Evolutionary conservation across 2,888 invertebrate genomes (phyloP).

Genomic region (Drosophila mettleri): DNA sequence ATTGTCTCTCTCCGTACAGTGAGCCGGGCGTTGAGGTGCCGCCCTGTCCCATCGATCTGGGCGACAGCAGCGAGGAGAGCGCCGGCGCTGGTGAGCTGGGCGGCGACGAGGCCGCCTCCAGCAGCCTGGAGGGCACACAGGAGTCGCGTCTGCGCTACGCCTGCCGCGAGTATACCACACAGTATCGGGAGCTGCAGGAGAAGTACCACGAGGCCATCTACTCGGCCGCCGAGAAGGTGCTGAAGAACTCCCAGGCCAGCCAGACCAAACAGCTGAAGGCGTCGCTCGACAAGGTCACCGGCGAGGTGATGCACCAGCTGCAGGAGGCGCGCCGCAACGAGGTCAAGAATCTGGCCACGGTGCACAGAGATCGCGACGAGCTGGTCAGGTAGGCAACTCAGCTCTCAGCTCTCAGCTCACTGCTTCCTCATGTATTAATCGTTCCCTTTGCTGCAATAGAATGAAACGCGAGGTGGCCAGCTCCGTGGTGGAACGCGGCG

Average conservation of each 20-base stretch:
- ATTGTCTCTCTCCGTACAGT: conserved; percentile 82
- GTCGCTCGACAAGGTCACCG: conserved; percentile 89
- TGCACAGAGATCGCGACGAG: conserved; percentile 96
- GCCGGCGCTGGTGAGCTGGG: conserved; percentile 70
- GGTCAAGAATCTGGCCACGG: conserved; percentile 93
- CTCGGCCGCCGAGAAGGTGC: conserved; percentile 91
- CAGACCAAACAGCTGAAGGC: conserved; percentile 92
- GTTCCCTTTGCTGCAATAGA: conserved; percentile 51
- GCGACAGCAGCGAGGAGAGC: conserved; percentile 83
- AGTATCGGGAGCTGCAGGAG: conserved; percentile 91
- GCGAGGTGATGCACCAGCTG: conserved; percentile 91
- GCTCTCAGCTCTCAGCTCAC: too few species aligned
- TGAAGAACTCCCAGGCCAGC: conserved; percentile 91
- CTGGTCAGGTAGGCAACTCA: conserved; percentile 89
- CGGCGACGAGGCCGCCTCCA: conserved; percentile 83
- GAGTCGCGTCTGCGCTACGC: conserved; percentile 88
- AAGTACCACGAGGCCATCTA: conserved; percentile 93
- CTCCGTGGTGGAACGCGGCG: conserved; percentile 93
- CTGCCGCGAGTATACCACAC: conserved; percentile 89
- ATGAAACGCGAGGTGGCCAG: conserved; percentile 85
- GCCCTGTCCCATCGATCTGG: conserved; percentile 85
- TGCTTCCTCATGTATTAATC: neutral
- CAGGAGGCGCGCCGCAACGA: conserved; percentile 94
- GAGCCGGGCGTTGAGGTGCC: conserved; percentile 84
- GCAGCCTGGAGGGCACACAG: conserved; percentile 86